Evolutionary conservation across 2,113 vertebrate species (phyloP), one percentile per base, ranked within the genome.

Genomic region (Melanotaenia duboulayi): DNA sequence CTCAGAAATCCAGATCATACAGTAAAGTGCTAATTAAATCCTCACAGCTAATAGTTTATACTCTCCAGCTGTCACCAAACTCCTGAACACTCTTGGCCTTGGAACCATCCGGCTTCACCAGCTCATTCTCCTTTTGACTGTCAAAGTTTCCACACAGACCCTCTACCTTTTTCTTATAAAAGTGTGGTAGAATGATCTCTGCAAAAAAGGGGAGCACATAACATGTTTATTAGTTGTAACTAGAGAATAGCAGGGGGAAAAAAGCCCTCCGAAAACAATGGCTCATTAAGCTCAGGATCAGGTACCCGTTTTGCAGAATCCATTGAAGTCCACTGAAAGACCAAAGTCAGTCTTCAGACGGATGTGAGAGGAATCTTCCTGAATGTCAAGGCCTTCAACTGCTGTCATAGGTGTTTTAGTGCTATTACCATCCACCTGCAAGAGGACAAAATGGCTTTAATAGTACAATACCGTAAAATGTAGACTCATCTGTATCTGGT

Each of bases 61-160:
- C 91, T 83, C 89, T 93, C 95, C 96, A 96, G 81, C 95, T 96
- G 14, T 95, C 91, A 73, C 94, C 95, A 63, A 96, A 96, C 66
- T 54, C 61, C 12, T 90, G 77, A 54, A 92, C 88, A 0, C 60
- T 82, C 32, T 24, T 86, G 54, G 94, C 90, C 65, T 58, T 71
- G 44, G 79, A 81, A 4, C 94, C 94, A 19, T 94, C 83, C 11
- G 94, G 93, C 2, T 86, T 95, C 77, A 74, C 92, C 77, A 87
- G 81, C 76, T 96, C 94, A 58, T 96, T 96, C 69, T 37, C 57
- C 0, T 16, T n/a, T n/a, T 4, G 71, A 12, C 92, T 86, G 19
- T 96, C 95, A 75, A 94, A 96, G 81, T 96, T 85, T 23, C 95
- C 95, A 76, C 96, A 97, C 62, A 96, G 92, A 14, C 95, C 95